A percentile compares a stretch with the other conserved stretches of the same genome.
These are phyloP conservation scores for Epicampocera succincta DNA, from an alignment of 2,888 invertebrate species.

Conservation along the genomic window DNA sequence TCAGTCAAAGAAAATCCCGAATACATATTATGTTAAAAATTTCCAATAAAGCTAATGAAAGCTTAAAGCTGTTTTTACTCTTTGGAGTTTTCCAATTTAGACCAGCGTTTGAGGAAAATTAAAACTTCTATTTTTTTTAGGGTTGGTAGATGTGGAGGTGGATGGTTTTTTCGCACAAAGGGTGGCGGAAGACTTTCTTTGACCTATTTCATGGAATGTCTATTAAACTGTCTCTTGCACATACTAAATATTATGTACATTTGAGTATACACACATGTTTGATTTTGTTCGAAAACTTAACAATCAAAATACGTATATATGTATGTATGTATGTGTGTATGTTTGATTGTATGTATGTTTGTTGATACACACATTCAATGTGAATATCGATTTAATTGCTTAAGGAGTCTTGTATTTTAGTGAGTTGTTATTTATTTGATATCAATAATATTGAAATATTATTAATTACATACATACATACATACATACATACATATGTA, in stretches of 20 bases:
- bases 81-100: slow-evolving; percentile 4
- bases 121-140: no score
- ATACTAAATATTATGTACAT: not conserved
- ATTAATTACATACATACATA: no score
- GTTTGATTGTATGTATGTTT: no score
- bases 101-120: no score
- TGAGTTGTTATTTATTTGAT: not conserved
- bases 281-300: no score
- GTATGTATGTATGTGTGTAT: not conserved
- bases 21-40: no score
- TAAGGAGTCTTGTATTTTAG: no score
- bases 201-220: slow-evolving; percentile 67
- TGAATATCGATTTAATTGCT: no score
- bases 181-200: slow-evolving; percentile 58
- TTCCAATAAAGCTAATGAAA: no score
- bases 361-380: not conserved
- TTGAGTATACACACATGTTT: not conserved
- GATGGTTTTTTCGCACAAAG: not conserved
- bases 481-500: no score
- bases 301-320: no score
- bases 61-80: no score
- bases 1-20: not conserved
- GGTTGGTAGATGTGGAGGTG: slow-evolving; percentile 11
- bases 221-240: slow-evolving; percentile 64
- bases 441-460: not conserved